A percentile compares a stretch with the other conserved stretches of the same genome.
These are phyloP conservation scores for Perca flavescens DNA, from an alignment of 2,113 vertebrate species.

Conservation along the genomic window DNA sequence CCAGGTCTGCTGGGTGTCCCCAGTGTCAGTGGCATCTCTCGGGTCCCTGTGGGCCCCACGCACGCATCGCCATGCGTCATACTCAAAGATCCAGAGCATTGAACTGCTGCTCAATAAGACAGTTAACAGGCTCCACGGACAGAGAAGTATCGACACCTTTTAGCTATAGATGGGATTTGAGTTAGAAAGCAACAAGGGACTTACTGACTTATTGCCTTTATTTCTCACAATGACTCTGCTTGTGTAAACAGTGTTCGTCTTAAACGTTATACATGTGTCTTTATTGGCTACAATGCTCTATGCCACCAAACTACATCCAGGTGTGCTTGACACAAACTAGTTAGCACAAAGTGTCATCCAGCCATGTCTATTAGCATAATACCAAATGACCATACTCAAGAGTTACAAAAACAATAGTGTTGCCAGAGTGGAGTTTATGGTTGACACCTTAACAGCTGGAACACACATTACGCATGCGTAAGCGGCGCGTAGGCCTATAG, in stretches of 20 bases:
- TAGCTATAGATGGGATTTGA: slow-evolving; percentile 43
- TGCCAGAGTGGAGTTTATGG: neutral
- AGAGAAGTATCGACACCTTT: slow-evolving; percentile 57
- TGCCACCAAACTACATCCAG: neutral
- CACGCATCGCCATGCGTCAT: slow-evolving; percentile 54
- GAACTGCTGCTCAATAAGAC: slow-evolving; percentile 68
- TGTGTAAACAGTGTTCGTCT: neutral
- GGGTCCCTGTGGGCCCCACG: slow-evolving; percentile 39
- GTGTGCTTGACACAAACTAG: too few species aligned
- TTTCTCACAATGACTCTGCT: slow-evolving; percentile 18
- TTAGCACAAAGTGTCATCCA: too few species aligned
- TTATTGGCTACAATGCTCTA: neutral
- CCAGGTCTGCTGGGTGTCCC: slow-evolving; percentile 12
- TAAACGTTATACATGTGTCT: neutral
- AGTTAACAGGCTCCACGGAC: slow-evolving; percentile 21
- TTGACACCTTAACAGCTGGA: neutral
- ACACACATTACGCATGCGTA: too few species aligned
- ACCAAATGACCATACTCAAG: too few species aligned
- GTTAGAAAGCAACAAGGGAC: slow-evolving; percentile 36
- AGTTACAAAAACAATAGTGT: too few species aligned
- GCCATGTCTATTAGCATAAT: too few species aligned
- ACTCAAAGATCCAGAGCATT: slow-evolving; percentile 44
- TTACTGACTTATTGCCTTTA: slow-evolving; percentile 26
- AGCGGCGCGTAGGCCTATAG: too few species aligned
- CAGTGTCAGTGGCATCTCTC: slow-evolving; percentile 35